Base-by-base conservation (phyloP, 1,140 invertebrate species). In the Drosophila auraria region DNA sequence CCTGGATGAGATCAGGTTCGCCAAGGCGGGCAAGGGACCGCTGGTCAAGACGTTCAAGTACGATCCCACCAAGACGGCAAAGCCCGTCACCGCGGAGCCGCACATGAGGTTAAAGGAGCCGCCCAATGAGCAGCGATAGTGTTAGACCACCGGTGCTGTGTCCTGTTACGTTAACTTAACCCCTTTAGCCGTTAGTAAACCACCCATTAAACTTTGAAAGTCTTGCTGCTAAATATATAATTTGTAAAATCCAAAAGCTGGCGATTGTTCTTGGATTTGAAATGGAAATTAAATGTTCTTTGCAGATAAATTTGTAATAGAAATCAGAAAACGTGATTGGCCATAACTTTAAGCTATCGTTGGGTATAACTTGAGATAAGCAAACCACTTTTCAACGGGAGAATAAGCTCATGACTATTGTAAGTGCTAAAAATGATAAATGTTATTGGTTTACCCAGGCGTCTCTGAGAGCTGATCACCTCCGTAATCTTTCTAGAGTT, bases 1-100 rank as follows among this genome's bases (percentile, higher is more conserved):
- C 72, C 93, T 97, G 53, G 97, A 99, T 93, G 95, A 96, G 79
- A 94, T 97, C 57, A 95, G 95, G 54, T 99, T 99, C 91, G 95
- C 95, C 72, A 95, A 95, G 93, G 97, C 98, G 11, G 98, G 97
- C 36, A 95, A 95, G 92, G 97, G 97, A 3, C 96, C 98, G 0
- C 80, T 98, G 49, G 94, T 95, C 23, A 98, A 97, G 93, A 99
- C 98, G 0, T 99, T 95, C 87, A 96, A 97, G 93, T 96, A 95
- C 91, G 96, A 99, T 93, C 98, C 98, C 25, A 98, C 97, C 49
- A 95, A 95, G 90, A 20, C 42, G 5, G 76, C 92, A 45, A 82
- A 50, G 38, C 87, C 86, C 79, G 17, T 3, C 6, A 30, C 36
- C 33, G 23, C 23, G 27, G 38, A 77, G 27, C 77, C 78, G 9